These are phyloP conservation scores for Corynorhinus townsendii DNA, from an alignment of 2,113 vertebrate genomes.

Conservation along the genomic window DNA sequence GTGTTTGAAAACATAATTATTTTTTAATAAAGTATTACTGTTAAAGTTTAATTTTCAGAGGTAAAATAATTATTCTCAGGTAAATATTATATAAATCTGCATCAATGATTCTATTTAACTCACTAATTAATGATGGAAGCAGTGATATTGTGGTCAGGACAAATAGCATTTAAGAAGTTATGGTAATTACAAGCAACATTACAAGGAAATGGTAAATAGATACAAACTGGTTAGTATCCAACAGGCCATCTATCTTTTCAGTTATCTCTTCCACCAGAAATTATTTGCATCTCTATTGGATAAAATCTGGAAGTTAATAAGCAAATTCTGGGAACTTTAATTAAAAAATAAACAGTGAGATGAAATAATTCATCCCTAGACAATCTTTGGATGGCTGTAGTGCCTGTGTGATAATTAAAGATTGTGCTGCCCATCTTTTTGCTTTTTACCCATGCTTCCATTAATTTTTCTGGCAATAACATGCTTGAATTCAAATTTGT, in stretches of 20 bases:
- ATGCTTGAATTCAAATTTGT: neutral
- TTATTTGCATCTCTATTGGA: neutral
- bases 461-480: neutral
- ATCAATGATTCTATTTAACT: neutral
- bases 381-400: neutral
- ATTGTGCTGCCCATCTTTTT: neutral
- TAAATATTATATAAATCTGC: neutral
- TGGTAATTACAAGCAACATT: neutral
- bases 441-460: neutral
- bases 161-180: neutral
- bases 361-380: neutral
- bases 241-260: neutral
- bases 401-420: neutral
- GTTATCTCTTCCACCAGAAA: neutral
- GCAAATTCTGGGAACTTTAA: neutral
- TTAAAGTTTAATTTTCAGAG: neutral
- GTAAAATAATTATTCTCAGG: neutral
- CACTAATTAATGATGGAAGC: neutral
- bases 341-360: neutral
- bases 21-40: neutral
- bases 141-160: neutral
- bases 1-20: neutral
- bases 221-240: constrained; percentile 13
- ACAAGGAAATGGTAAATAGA: neutral
- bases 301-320: neutral